Evolutionary conservation across 2,113 vertebrate species (phyloP).

Genomic region (Leptodactylus fuscus): DNA sequence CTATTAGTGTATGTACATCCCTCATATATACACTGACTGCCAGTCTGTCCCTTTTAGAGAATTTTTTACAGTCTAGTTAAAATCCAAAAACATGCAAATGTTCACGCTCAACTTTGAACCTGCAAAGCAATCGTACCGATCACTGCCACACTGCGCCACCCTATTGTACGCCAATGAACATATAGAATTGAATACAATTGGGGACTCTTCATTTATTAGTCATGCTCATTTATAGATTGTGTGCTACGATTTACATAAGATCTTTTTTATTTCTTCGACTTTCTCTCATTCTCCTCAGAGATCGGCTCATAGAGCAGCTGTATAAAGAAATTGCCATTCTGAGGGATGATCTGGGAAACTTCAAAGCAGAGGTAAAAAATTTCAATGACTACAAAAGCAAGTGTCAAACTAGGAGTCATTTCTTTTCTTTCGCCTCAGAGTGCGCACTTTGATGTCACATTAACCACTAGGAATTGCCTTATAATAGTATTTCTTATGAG

Average conservation of each 20-base stretch:
- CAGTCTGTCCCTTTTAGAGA: too few relatives aligned
- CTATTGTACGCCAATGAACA: background rate
- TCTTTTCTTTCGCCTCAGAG: background rate
- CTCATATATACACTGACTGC: too few relatives aligned
- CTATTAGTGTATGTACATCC: too few relatives aligned
- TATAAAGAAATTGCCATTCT: slow-evolving; percentile 83
- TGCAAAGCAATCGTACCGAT: too few relatives aligned
- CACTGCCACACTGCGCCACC: too few relatives aligned
- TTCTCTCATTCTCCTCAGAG: slow-evolving; percentile 75
- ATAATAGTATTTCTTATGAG: background rate
- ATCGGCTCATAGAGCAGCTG: slow-evolving; percentile 87
- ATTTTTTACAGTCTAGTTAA: too few relatives aligned
- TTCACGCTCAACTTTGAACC: too few relatives aligned
- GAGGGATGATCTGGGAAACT: slow-evolving; percentile 86
- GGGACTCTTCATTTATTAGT: background rate
- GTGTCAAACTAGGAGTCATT: background rate
- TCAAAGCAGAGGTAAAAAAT: slow-evolving; percentile 84
- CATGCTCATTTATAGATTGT: background rate
- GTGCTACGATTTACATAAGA: background rate
- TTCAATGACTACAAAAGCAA: background rate
- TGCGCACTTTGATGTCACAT: background rate
- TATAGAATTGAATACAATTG: background rate
- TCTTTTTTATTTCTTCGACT: background rate
- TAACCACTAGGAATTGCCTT: too few relatives aligned
- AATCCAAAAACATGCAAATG: too few relatives aligned